A percentile compares a stretch with the other conserved stretches of the same genome.
Conservation (phyloP, 2,797 vertebrate species). For the Leontopithecus rosalia region DNA sequence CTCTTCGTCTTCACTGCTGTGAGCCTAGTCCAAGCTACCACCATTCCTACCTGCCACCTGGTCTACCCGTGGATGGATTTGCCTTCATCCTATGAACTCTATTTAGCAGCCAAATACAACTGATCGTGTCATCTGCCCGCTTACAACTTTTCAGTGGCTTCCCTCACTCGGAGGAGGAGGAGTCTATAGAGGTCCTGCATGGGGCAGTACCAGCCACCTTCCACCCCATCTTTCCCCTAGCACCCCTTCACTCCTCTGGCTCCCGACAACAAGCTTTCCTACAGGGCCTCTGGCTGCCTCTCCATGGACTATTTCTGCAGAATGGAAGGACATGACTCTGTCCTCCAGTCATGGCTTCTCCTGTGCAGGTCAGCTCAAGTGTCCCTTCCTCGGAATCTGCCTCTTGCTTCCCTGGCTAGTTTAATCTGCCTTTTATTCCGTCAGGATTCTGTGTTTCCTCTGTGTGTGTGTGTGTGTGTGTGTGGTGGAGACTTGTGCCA, state of each 20-base stretch:
- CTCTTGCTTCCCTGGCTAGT: not conserved
- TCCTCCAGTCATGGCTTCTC: not conserved
- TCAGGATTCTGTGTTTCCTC: not conserved
- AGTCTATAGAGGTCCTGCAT: too few relatives aligned
- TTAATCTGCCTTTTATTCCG: not conserved
- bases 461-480: too few relatives aligned
- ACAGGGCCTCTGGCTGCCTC: too few relatives aligned
- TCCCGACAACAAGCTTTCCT: accelerated
- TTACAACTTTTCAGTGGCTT: not conserved
- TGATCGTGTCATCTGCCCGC: not conserved
- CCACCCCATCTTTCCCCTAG: not conserved
- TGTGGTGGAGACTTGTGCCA: not conserved
- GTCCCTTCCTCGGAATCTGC: not conserved
- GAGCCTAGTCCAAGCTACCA: not conserved
- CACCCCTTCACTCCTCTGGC: not conserved
- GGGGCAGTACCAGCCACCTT: not conserved
- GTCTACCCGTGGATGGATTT: not conserved
- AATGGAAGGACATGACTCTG: not conserved
- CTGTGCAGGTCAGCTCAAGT: not conserved
- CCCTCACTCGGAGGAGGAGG: not conserved
- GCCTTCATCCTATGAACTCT: not conserved
- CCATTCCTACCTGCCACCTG: not conserved
- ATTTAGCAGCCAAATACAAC: not conserved
- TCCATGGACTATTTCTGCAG: not conserved
- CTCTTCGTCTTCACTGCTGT: not conserved